A percentile compares a stretch with the other conserved stretches of the same genome.
Conservation (phyloP, 1,140 invertebrate species). For the Drosophila chauvacae region DNA sequence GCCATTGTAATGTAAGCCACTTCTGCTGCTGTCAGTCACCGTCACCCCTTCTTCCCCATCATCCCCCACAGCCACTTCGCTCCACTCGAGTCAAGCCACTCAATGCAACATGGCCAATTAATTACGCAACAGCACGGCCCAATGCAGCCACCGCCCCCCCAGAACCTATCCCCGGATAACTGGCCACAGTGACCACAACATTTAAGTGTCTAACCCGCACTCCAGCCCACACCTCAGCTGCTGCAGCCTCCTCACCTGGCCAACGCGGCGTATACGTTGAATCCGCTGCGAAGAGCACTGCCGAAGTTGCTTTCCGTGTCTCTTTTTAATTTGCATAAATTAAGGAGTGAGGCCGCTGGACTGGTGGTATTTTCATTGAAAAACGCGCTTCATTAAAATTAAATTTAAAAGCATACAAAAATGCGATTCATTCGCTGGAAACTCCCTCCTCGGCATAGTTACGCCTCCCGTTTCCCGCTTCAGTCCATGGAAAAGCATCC, state of each 20-base stretch:
- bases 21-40: constrained; percentile 40
- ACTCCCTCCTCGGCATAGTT: constrained; percentile 12
- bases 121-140: constrained; percentile 73
- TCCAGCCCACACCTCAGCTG: constrained; percentile 13
- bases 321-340: constrained; percentile 78
- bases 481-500: constrained; percentile 7
- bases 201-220: constrained; percentile 65
- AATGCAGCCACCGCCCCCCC: constrained; percentile 12
- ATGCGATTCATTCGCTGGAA: constrained; percentile 28
- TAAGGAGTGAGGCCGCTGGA: constrained; percentile 19
- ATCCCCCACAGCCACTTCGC: not conserved
- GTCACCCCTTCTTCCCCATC: not conserved
- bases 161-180: not conserved
- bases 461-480: not conserved
- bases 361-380: constrained; percentile 58
- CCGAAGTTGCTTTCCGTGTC: constrained; percentile 45
- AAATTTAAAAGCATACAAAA: constrained; percentile 57
- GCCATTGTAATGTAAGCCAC: constrained; percentile 62
- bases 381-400: constrained; percentile 65
- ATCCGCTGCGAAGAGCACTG: not conserved
- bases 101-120: constrained; percentile 82
- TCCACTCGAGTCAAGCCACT: constrained; percentile 47
- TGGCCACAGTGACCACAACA: constrained; percentile 67
- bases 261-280: constrained; percentile 42
- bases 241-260: constrained; percentile 52